phyloP scores from a whole-genome alignment of 2,888 invertebrate genomes.

The Trachelus stipa region DNA sequence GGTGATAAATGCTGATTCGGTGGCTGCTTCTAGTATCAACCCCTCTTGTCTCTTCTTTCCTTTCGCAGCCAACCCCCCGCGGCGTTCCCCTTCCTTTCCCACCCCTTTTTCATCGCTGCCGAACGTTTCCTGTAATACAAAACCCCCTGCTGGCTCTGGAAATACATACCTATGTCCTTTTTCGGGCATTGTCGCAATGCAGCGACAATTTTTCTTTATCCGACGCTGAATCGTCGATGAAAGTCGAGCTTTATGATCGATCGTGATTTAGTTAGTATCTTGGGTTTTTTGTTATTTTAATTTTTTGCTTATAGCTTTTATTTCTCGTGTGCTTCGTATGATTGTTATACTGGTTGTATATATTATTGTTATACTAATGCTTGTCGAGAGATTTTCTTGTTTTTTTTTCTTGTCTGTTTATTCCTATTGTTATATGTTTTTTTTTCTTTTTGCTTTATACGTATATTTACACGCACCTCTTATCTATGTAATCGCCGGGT shows the following conservation, averaged over 20 bases:
- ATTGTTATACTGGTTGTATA: not conserved
- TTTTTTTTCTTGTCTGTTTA: not conserved
- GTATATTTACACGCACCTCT: not conserved
- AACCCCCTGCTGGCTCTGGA: not conserved
- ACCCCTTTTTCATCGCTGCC: not conserved
- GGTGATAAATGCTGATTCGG: slow-evolving; percentile 61
- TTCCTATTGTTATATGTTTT: too few relatives aligned
- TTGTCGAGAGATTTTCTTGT: not conserved
- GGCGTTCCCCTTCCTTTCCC: slow-evolving; percentile 17
- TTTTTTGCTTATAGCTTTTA: not conserved
- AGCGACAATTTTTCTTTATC: not conserved
- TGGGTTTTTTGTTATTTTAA: not conserved
- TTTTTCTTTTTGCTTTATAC: not conserved
- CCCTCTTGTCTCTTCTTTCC: slow-evolving; percentile 14
- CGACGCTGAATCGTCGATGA: not conserved
- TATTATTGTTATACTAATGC: not conserved
- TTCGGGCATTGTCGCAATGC: not conserved
- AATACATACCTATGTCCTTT: not conserved
- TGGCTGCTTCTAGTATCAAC: slow-evolving; percentile 20
- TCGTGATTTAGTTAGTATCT: not conserved
- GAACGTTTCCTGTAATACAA: slow-evolving; percentile 3
- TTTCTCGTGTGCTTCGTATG: not conserved
- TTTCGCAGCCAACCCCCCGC: slow-evolving; percentile 31
- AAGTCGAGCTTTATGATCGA: not conserved
- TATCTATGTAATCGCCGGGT: not conserved